Percentiles rank a stretch among this genome's conserved stretches.
These are phyloP conservation scores for Lasioglossum villosulum DNA, from an alignment of 2,888 invertebrate species.

Conservation along the genomic window DNA sequence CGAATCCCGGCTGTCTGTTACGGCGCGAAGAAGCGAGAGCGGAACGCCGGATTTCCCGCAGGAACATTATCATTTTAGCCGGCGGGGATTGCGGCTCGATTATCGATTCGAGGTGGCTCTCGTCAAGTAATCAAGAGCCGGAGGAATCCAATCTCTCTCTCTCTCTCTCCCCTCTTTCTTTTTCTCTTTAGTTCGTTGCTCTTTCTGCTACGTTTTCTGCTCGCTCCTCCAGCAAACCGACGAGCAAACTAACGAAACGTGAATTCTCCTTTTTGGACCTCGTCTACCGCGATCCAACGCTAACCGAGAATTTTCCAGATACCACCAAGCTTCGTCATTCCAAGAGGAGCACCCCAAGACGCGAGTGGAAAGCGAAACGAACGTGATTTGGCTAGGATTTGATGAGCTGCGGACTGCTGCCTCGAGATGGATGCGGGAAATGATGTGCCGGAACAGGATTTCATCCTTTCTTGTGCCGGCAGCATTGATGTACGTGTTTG, in stretches of 20 bases:
- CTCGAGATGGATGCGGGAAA: too few relatives aligned
- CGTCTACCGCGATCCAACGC: neutral
- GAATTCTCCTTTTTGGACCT: neutral
- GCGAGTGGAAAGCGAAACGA: constrained; percentile 1
- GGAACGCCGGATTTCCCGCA: constrained; percentile 67
- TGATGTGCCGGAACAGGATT: too few relatives aligned
- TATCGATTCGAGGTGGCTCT: constrained; percentile 66
- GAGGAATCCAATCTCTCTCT: constrained; percentile 36
- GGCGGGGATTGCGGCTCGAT: constrained; percentile 62
- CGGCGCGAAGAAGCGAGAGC: constrained; percentile 24
- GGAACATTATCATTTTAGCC: constrained; percentile 71
- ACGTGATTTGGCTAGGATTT: neutral
- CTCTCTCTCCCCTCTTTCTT: neutral
- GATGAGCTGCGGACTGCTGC: neutral
- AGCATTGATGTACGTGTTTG: too few relatives aligned
- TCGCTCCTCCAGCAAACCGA: neutral
- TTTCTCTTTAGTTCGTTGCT: constrained; percentile 9
- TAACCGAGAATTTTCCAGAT: neutral
- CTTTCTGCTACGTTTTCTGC: constrained; percentile 27
- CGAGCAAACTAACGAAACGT: constrained; percentile 52
- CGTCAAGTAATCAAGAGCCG: constrained; percentile 65
- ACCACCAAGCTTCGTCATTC: neutral
- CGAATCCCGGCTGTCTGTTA: constrained; percentile 17
- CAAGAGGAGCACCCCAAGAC: neutral
- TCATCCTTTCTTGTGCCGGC: too few relatives aligned